Conservation (phyloP, 2,113 vertebrate genomes). For the Leiothrix lutea region DNA sequence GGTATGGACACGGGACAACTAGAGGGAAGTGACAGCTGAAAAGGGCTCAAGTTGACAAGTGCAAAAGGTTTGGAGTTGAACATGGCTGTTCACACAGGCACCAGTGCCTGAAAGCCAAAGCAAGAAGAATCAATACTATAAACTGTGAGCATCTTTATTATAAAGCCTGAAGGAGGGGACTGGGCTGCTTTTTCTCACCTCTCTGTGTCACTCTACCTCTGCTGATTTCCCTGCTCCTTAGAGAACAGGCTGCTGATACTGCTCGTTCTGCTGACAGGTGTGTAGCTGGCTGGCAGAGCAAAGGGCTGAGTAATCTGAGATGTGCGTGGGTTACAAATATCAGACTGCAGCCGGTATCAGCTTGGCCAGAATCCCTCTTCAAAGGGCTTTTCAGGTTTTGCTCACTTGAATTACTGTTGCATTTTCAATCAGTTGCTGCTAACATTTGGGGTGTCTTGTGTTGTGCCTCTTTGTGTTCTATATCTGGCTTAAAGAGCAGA, state of each 20-base stretch:
- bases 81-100: background rate
- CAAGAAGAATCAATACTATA: background rate
- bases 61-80: background rate
- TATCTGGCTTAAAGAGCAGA: background rate
- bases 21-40: background rate
- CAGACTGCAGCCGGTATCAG: fast-evolving
- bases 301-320: background rate
- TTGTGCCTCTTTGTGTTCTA: background rate
- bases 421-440: background rate
- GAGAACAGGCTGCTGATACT: background rate
- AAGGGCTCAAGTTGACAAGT: background rate
- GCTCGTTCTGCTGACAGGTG: fast-evolving
- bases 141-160: background rate
- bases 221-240: background rate
- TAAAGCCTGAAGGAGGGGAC: background rate
- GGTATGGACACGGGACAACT: background rate
- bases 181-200: background rate
- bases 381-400: background rate
- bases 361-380: background rate
- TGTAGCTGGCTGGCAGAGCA: background rate
- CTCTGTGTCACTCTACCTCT: background rate
- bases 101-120: background rate
- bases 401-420: background rate
- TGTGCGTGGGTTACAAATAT: background rate
- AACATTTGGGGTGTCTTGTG: fast-evolving